phyloP scores from a whole-genome alignment of 2,888 invertebrate genomes.

The Aethes cnicana region DNA sequence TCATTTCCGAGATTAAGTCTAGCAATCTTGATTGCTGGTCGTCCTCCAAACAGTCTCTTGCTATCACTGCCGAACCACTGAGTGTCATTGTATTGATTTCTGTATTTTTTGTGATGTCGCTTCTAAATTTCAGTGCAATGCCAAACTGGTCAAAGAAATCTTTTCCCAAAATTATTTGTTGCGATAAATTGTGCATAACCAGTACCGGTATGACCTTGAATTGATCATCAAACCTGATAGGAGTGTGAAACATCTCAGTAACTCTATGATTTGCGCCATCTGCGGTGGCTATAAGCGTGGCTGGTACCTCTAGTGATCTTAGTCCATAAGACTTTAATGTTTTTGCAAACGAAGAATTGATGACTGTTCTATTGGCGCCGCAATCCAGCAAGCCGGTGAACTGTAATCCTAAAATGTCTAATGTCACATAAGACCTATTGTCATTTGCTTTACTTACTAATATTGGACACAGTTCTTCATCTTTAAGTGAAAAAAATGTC shows the following conservation, averaged over 20 bases:
- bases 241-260: background rate
- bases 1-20: conserved; percentile 10
- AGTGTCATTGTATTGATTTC: background rate
- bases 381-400: conserved; percentile 25
- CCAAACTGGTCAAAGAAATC: conserved; percentile 26
- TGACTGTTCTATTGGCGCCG: conserved; percentile 25
- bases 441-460: conserved; percentile 16
- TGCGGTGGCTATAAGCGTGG: conserved; percentile 11
- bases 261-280: conserved; percentile 20
- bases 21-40: background rate
- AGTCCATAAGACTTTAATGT: conserved; percentile 1
- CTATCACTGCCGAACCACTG: background rate
- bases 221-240: conserved; percentile 16
- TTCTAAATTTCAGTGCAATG: background rate
- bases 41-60: background rate
- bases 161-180: conserved; percentile 21
- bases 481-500: background rate
- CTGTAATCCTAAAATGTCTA: conserved; percentile 4
- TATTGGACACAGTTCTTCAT: conserved; percentile 9
- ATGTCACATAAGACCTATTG: conserved; percentile 13
- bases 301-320: background rate
- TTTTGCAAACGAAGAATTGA: conserved; percentile 6
- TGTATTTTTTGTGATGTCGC: background rate
- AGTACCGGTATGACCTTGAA: conserved; percentile 14
- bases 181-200: conserved; percentile 20